A percentile compares a stretch with the other conserved stretches of the same genome.
These are phyloP conservation scores for Carettochelys insculpta DNA, from an alignment of 2,113 vertebrate genomes.

Conservation along the genomic window DNA sequence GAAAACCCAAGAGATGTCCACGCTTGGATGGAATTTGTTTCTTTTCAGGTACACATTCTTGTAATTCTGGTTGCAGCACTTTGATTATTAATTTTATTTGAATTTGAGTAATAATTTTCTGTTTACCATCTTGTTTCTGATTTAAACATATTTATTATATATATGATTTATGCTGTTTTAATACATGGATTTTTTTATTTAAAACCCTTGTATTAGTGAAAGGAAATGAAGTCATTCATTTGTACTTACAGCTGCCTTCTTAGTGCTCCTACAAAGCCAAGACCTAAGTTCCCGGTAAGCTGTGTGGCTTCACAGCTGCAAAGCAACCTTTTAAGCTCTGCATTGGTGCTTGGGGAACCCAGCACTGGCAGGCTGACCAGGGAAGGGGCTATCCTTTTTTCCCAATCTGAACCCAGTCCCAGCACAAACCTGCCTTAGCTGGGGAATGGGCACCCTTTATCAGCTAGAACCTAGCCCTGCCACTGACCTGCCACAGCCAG, in stretches of 20 bases:
- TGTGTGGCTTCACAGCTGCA: too few species aligned
- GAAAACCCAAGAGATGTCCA: slow-evolving; percentile 87
- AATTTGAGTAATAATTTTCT: not conserved
- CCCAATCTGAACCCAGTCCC: too few species aligned
- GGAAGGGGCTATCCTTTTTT: too few species aligned
- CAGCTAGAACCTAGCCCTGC: too few species aligned
- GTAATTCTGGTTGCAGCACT: not conserved
- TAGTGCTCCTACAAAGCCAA: not conserved
- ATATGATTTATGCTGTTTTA: not conserved
- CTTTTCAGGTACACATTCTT: slow-evolving; percentile 84
- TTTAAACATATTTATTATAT: not conserved
- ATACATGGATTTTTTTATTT: not conserved
- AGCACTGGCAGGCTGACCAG: too few species aligned
- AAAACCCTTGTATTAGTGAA: not conserved
- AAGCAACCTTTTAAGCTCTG: too few species aligned
- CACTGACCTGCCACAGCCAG: too few species aligned
- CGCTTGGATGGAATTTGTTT: slow-evolving; percentile 91
- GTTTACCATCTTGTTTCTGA: not conserved
- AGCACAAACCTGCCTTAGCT: too few species aligned
- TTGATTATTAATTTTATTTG: not conserved
- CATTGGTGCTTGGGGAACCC: too few species aligned
- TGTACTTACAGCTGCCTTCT: not conserved
- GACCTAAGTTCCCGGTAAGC: too few species aligned
- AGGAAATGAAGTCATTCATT: not conserved
- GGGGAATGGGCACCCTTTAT: too few species aligned